Conservation (phyloP, 2,113 vertebrate species). For the Odontesthes bonariensis region DNA sequence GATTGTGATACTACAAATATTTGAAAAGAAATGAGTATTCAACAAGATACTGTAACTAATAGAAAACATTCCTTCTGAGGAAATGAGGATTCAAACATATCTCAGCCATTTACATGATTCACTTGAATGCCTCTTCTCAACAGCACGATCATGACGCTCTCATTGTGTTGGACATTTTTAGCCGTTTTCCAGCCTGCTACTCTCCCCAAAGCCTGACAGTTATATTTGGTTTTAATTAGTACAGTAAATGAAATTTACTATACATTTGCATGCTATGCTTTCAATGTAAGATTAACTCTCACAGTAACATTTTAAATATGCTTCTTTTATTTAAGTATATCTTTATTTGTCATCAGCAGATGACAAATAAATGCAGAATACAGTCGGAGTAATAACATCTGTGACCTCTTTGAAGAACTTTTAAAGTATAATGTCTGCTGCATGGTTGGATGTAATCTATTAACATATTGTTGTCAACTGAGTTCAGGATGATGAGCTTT, state of each 20-base stretch:
- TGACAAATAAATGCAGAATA: neutral
- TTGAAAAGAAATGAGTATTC: neutral
- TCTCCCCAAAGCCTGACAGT: no score
- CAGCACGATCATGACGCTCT: neutral
- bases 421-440: conserved; percentile 1
- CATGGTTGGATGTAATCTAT: conserved; percentile 9
- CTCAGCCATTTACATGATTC: no score
- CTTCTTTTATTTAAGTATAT: neutral
- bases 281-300: neutral
- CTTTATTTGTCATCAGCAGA: conserved; percentile 12
- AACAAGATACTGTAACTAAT: neutral
- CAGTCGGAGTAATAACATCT: conserved; percentile 11
- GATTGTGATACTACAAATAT: neutral
- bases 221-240: no score
- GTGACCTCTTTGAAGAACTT: conserved; percentile 38
- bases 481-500: conserved; percentile 12
- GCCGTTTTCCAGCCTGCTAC: no score
- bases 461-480: conserved; percentile 3
- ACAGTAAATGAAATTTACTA: no score
- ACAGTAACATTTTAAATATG: no score
- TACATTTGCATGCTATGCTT: neutral
- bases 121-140: neutral
- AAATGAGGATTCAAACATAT: neutral
- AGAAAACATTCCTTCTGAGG: neutral
- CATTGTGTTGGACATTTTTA: no score